Evolutionary conservation across 2,888 invertebrate genomes (phyloP).

Genomic region (Stenoptilia bipunctidactyla): DNA sequence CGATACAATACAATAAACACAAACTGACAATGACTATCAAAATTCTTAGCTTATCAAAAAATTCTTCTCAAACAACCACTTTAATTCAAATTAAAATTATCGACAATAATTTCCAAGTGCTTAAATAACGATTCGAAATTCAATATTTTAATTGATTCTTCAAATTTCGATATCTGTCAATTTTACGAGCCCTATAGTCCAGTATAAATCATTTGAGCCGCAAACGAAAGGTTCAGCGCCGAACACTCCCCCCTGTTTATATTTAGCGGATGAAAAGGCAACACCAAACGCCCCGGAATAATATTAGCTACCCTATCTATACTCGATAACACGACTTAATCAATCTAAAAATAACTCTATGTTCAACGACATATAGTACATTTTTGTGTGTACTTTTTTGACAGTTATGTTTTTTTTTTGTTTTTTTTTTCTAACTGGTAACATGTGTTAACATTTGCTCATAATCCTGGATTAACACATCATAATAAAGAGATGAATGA

Average conservation of each 20-base stretch:
- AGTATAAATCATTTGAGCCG: constrained; percentile 37
- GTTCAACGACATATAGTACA: constrained; percentile 22
- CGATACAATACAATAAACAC: no score
- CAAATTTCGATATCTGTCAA: constrained; percentile 1
- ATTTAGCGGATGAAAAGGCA: constrained; percentile 70
- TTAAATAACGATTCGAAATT: neutral
- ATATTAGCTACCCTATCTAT: constrained; percentile 67
- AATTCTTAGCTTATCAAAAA: no score
- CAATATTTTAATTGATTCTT: constrained; percentile 1
- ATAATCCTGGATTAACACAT: constrained; percentile 70
- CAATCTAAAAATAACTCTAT: constrained; percentile 29
- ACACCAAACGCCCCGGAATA: constrained; percentile 68
- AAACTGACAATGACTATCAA: no score
- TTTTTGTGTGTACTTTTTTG: constrained; percentile 18
- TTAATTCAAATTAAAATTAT: no score
- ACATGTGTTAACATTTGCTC: constrained; percentile 72
- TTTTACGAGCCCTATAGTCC: neutral
- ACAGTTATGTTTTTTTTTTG: constrained; percentile 22
- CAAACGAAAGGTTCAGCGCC: constrained; percentile 53
- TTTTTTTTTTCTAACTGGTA: constrained; percentile 65
- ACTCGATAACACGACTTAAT: constrained; percentile 36
- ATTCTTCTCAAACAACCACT: no score
- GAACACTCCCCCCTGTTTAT: constrained; percentile 69
- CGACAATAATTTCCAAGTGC: neutral
- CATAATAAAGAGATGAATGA: constrained; percentile 70